phyloP scores from a whole-genome alignment of 2,797 vertebrate genomes.

The Heliangelus exortis region DNA sequence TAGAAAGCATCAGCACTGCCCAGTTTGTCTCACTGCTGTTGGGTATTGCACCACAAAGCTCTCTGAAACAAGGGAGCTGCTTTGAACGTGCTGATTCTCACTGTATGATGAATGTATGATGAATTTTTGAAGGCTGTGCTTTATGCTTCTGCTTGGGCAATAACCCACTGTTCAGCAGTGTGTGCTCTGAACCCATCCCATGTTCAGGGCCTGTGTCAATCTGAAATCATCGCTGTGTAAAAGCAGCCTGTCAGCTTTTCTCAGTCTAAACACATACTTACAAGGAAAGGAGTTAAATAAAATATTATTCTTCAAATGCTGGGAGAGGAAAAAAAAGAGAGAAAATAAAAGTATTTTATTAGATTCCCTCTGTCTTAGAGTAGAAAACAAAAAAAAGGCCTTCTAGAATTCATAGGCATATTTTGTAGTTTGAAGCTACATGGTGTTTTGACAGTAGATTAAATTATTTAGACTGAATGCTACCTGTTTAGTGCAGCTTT shows the following conservation, averaged over 20 bases:
- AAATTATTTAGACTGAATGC: not conserved
- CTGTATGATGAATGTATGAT: not conserved
- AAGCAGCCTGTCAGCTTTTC: not conserved
- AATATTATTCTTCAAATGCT: not conserved
- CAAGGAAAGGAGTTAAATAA: not conserved
- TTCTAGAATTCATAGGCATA: not conserved
- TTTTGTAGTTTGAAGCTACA: not conserved
- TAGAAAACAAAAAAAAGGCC: not conserved
- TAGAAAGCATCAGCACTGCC: not conserved
- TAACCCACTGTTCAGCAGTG: not conserved
- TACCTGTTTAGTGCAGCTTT: not conserved
- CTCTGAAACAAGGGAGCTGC: not conserved
- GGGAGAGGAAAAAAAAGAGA: not conserved
- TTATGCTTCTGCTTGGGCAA: not conserved
- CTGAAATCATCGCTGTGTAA: not conserved
- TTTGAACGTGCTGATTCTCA: not conserved
- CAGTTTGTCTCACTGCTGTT: not conserved
- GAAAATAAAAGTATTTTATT: not conserved
- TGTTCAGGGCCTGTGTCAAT: not conserved
- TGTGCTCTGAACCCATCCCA: not conserved
- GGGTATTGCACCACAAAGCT: rapidly evolving
- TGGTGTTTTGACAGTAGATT: not conserved
- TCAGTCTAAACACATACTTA: not conserved
- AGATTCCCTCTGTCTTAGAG: not conserved
- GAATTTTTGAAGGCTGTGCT: not conserved